phyloP scores from a whole-genome alignment of 2,888 invertebrate genomes.

The Acleris emargana region DNA sequence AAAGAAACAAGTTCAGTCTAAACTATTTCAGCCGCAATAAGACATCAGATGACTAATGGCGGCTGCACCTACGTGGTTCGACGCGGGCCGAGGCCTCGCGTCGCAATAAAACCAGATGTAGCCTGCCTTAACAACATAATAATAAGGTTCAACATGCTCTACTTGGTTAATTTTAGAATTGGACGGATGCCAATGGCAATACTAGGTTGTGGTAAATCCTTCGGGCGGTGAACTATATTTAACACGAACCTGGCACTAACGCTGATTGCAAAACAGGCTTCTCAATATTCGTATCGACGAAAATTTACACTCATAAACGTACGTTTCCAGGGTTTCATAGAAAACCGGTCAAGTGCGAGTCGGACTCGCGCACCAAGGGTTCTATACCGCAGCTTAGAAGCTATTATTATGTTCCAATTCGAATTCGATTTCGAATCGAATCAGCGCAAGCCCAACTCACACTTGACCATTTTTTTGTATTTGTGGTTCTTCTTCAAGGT shows the following conservation, averaged over 20 bases:
- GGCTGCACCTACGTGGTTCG: slow-evolving; percentile 23
- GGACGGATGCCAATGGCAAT: slow-evolving; percentile 32
- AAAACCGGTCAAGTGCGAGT: too few species aligned
- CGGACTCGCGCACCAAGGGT: too few species aligned
- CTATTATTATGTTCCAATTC: too few species aligned
- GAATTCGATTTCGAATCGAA: too few species aligned
- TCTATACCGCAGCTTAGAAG: too few species aligned
- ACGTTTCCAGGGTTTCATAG: too few species aligned
- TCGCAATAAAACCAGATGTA: slow-evolving; percentile 5
- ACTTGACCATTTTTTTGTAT: too few species aligned
- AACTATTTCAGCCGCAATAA: slow-evolving; percentile 19
- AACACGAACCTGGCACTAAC: slow-evolving; percentile 26
- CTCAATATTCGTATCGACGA: slow-evolving; percentile 15
- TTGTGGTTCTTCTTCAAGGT: too few species aligned
- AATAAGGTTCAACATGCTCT: slow-evolving; percentile 20
- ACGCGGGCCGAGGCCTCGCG: slow-evolving; percentile 23
- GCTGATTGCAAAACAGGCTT: slow-evolving; percentile 32
- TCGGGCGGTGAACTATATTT: slow-evolving; percentile 29
- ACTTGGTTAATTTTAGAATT: slow-evolving; percentile 6
- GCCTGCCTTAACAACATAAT: slow-evolving; percentile 9
- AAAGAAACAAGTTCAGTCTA: neutral
- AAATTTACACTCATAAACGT: too few species aligned
- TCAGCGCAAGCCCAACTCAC: too few species aligned
- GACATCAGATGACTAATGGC: slow-evolving; percentile 23
- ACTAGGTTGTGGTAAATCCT: slow-evolving; percentile 36